Evolutionary conservation across 2,113 vertebrate species (phyloP).

Genomic region (Ramphastos sulfuratus): DNA sequence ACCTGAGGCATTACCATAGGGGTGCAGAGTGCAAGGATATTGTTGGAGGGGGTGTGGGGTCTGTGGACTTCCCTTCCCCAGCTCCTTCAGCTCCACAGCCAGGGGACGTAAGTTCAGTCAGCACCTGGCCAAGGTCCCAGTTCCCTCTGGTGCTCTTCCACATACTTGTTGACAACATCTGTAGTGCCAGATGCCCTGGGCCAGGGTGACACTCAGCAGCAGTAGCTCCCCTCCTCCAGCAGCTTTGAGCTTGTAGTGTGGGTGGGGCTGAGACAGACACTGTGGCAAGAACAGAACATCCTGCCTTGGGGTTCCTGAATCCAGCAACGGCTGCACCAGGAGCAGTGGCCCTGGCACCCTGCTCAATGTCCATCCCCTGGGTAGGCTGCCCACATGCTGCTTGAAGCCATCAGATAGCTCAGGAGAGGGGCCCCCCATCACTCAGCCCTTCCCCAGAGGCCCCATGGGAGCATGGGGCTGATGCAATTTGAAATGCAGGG

Average conservation of each 20-base stretch:
- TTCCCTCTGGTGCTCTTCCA: not conserved
- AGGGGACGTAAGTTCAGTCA: not conserved
- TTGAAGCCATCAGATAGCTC: accelerated
- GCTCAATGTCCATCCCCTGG: not conserved
- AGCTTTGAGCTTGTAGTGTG: not conserved
- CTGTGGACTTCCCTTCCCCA: not conserved
- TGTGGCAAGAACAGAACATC: not conserved
- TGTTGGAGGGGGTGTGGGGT: not conserved
- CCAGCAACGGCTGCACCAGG: not conserved
- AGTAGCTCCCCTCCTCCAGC: not conserved
- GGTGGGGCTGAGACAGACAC: accelerated
- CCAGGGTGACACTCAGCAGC: accelerated
- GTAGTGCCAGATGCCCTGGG: accelerated
- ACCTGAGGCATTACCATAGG: not conserved
- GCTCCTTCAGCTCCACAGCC: not conserved
- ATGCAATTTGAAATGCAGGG: not conserved
- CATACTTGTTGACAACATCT: not conserved
- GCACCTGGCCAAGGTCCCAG: not conserved
- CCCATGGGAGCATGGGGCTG: accelerated
- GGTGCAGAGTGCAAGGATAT: not conserved
- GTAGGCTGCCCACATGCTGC: not conserved
- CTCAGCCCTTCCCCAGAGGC: not conserved
- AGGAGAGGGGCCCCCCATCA: accelerated
- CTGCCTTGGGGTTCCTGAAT: not conserved
- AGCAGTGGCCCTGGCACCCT: not conserved